phyloP scores from a whole-genome alignment of 2,888 invertebrate species.

The Nezara viridula region DNA sequence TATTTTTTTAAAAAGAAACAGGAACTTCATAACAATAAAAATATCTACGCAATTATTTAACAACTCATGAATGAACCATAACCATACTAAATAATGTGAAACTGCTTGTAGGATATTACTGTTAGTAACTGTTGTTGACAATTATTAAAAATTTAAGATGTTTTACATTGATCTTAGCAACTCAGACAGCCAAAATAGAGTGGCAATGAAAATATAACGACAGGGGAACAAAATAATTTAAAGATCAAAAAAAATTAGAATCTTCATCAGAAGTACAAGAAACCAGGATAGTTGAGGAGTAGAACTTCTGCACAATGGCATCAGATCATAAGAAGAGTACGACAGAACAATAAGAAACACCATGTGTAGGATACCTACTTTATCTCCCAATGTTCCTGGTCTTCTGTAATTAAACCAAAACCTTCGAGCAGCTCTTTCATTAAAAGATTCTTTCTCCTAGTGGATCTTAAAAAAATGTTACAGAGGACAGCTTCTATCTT shows the following conservation, averaged over 20 bases:
- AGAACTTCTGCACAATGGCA: not conserved
- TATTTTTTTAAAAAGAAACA: too few relatives aligned
- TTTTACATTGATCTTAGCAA: not conserved
- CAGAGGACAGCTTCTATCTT: not conserved
- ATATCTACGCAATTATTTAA: not conserved
- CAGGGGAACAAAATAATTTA: not conserved
- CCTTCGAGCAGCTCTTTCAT: not conserved
- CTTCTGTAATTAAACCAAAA: slow-evolving; percentile 17
- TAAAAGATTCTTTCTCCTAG: not conserved
- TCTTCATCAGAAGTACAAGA: not conserved
- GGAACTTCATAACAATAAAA: not conserved
- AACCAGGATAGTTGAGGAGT: not conserved
- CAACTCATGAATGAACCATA: not conserved
- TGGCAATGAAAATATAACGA: not conserved
- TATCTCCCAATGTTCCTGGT: not conserved
- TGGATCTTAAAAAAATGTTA: not conserved
- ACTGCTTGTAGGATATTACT: not conserved
- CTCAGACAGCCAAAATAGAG: not conserved
- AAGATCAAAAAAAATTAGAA: not conserved
- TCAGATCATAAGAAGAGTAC: not conserved
- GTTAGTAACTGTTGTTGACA: not conserved
- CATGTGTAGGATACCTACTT: slow-evolving; percentile 20
- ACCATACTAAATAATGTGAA: not conserved
- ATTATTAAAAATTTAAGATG: slow-evolving; percentile 13
- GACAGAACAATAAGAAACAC: slow-evolving; percentile 18